Evolutionary conservation across 1,140 invertebrate genomes (phyloP).

Genomic region (Coelopa frigida): DNA sequence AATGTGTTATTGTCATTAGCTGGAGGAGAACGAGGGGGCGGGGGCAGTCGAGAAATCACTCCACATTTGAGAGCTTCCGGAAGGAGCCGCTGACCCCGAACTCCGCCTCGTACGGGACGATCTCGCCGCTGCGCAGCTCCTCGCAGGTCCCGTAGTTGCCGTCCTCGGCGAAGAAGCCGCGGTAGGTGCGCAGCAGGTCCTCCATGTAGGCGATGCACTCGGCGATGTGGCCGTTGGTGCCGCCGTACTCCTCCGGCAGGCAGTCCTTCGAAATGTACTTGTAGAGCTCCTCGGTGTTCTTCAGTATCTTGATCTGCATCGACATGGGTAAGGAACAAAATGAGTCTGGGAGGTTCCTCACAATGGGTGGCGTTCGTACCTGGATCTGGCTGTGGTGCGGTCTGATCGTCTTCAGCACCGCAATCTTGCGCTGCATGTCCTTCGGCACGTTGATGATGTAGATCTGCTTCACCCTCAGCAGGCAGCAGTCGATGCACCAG

Average conservation of each 20-base stretch:
- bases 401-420: too few species aligned
- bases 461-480: slow-evolving; percentile 48
- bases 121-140: slow-evolving; percentile 51
- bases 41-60: too few species aligned
- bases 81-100: slow-evolving; percentile 58
- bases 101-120: slow-evolving; percentile 51
- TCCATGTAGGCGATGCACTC: slow-evolving; percentile 51
- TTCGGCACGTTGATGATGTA: slow-evolving; percentile 49
- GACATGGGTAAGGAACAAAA: too few species aligned
- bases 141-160: slow-evolving; percentile 50
- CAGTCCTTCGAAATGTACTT: slow-evolving; percentile 47
- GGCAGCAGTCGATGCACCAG: slow-evolving; percentile 47
- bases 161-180: slow-evolving; percentile 50
- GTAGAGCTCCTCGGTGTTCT: slow-evolving; percentile 44
- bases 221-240: slow-evolving; percentile 45
- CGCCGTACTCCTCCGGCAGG: slow-evolving; percentile 53
- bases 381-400: slow-evolving; percentile 43
- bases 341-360: too few species aligned
- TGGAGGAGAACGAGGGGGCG: too few species aligned
- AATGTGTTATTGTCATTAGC: too few species aligned
- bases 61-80: slow-evolving; percentile 48
- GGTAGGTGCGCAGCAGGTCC: slow-evolving; percentile 47
- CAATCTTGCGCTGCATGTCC: slow-evolving; percentile 34
- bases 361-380: slow-evolving; percentile 25
- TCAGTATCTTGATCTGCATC: slow-evolving; percentile 34